Evolutionary conservation across 1,140 invertebrate species (phyloP), one percentile per base, ranked within the genome.

Genomic region (Neelides sp.): DNA sequence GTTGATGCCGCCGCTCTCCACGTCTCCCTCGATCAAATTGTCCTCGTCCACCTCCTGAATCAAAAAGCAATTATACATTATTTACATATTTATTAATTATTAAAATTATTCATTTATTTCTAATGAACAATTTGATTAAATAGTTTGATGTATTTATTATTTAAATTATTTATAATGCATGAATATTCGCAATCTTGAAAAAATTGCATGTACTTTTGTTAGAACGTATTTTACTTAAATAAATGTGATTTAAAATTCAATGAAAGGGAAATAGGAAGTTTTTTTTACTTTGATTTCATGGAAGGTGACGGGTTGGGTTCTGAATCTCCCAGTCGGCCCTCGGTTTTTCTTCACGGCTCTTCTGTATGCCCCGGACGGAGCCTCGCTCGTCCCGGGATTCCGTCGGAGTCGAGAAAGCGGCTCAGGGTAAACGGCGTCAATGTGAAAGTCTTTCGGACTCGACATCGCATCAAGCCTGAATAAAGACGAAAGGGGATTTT

Each of bases 251-350:
- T n/a, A n/a, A n/a, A n/a, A n/a, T n/a, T n/a, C n/a, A n/a, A n/a
- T n/a, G n/a, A n/a, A n/a, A n/a, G n/a, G n/a, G n/a, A n/a, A n/a
- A n/a, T n/a, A n/a, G n/a, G n/a, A n/a, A n/a, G n/a, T n/a, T n/a
- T n/a, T n/a, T n/a, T n/a, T n/a, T n/a, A 80, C 80, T 69, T 80
- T 76, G 55, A 82, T 83, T 69, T 83, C 80, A 43, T 80, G 76
- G 65, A 83, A 83, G 17, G 80, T 83, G 47, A 82, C 77, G 0
- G 79, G 80, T 62, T 78, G 77, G 5, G 80, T 82, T 12, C 28
- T 58, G 62, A 79, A 79, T 35, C 80, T 65, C 3, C 66, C 64
- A 35, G 48, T 41, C 24, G 69, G 68, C 17, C 69, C 69, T 46
- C 69, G 63, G 60, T 72, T 65, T 61, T 74, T 75, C 35, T 73